These are phyloP conservation scores for Diabrotica balteata DNA, from an alignment of 2,888 invertebrate species.

Conservation along the genomic window DNA sequence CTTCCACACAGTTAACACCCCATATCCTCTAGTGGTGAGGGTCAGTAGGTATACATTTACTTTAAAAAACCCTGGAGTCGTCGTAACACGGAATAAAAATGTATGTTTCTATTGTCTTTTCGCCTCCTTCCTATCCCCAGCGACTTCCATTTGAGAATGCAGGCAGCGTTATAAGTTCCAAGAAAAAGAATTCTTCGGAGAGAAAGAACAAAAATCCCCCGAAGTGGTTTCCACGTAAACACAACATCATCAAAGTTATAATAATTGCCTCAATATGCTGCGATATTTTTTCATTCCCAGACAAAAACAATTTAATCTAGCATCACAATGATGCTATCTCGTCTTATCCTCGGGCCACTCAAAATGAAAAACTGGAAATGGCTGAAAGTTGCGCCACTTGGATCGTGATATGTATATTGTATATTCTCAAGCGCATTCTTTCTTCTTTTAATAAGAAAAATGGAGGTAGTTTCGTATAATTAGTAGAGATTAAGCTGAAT, in stretches of 20 bases:
- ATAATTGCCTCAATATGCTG: conserved; percentile 42
- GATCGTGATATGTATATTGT: conserved; percentile 19
- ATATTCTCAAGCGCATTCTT: conserved; percentile 3
- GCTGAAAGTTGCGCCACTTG: conserved; percentile 19
- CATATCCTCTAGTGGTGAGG: not conserved
- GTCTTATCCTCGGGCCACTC: conserved; percentile 48
- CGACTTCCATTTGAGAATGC: conserved; percentile 6
- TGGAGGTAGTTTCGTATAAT: not conserved
- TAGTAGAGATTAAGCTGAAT: not conserved
- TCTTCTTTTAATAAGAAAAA: not conserved
- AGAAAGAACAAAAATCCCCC: conserved; percentile 15
- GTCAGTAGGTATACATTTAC: conserved; percentile 7
- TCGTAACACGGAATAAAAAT: conserved; percentile 10
- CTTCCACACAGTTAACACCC: no score
- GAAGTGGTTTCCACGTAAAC: conserved; percentile 27
- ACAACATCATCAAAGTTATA: conserved; percentile 34
- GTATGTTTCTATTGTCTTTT: conserved; percentile 6
- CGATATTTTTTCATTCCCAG: conserved; percentile 42
- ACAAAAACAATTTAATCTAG: conserved; percentile 56
- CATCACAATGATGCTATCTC: conserved; percentile 56
- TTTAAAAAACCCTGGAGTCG: conserved; percentile 5
- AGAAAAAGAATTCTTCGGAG: conserved; percentile 15
- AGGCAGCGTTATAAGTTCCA: not conserved
- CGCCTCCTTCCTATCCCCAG: not conserved
- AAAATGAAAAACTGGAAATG: conserved; percentile 28